Conservation (phyloP, 2,888 invertebrate species). For the Brachyptera putata region DNA sequence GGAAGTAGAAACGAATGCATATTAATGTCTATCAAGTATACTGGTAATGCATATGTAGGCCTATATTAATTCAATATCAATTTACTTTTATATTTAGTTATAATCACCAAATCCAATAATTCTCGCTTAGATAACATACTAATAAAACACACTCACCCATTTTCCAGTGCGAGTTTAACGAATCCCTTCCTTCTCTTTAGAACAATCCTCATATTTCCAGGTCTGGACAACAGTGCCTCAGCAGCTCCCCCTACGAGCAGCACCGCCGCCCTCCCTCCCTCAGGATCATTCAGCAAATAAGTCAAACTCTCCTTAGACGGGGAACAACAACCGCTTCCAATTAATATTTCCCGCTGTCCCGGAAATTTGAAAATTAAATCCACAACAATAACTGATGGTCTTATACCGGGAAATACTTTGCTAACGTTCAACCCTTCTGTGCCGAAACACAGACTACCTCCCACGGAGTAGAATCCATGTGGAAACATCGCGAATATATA, state of each 20-base stretch:
- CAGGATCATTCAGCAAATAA: conserved; percentile 52
- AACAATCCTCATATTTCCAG: conserved; percentile 68
- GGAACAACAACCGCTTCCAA: conserved; percentile 52
- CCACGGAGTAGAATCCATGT: conserved; percentile 82
- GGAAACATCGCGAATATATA: conserved; percentile 88
- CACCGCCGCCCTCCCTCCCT: conserved; percentile 58
- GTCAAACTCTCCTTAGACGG: conserved; percentile 64
- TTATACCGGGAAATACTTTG: conserved; percentile 59
- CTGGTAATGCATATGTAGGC: too few species aligned
- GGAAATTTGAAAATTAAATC: conserved; percentile 70
- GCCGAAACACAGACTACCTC: conserved; percentile 51
- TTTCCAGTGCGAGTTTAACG: conserved; percentile 63
- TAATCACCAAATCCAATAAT: too few species aligned
- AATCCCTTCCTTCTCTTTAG: conserved; percentile 76
- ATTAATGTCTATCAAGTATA: too few species aligned
- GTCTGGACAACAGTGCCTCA: conserved; percentile 78
- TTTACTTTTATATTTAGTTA: too few species aligned
- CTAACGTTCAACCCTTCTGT: conserved; percentile 41
- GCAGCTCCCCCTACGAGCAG: conserved; percentile 86
- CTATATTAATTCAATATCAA: too few species aligned
- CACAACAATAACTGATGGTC: conserved; percentile 60
- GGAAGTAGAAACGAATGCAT: too few species aligned
- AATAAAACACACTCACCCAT: conserved; percentile 58
- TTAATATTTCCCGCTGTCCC: conserved; percentile 62
- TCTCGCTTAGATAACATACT: too few species aligned